Evolutionary conservation across 2,113 vertebrate species (phyloP).

Genomic region (Syrmaticus mikado): DNA sequence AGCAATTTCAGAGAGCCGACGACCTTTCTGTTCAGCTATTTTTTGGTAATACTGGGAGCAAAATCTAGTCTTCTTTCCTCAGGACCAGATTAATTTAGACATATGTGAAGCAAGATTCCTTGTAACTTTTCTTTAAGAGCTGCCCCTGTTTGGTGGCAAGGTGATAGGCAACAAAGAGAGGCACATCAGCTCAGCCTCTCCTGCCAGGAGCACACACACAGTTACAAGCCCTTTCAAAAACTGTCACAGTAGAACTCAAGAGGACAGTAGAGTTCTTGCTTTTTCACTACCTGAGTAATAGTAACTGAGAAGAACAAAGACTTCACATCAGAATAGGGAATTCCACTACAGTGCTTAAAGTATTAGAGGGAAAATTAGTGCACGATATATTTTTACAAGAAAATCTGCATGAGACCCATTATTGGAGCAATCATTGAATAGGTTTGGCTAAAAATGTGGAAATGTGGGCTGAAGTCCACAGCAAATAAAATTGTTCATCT

Average conservation of each 20-base stretch:
- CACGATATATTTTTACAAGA: neutral
- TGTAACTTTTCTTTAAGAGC: neutral
- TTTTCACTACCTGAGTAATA: neutral
- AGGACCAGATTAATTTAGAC: neutral
- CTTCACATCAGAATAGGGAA: neutral
- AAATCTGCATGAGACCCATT: neutral
- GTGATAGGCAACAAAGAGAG: neutral
- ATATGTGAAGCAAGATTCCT: neutral
- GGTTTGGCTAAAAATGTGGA: neutral
- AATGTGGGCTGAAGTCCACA: neutral
- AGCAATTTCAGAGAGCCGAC: neutral
- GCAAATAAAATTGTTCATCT: neutral
- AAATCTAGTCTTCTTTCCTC: neutral
- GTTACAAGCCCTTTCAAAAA: neutral
- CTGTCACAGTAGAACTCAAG: neutral
- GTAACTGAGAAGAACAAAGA: neutral
- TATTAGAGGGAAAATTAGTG: neutral
- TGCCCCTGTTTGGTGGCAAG: neutral
- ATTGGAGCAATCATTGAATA: neutral
- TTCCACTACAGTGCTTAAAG: neutral
- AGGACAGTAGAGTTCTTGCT: neutral
- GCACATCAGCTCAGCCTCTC: neutral
- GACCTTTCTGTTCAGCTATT: neutral
- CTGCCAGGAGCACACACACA: neutral
- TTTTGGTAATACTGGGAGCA: neutral